Conservation (phyloP, 2,888 invertebrate genomes). For the Trichopoda pennipes region DNA sequence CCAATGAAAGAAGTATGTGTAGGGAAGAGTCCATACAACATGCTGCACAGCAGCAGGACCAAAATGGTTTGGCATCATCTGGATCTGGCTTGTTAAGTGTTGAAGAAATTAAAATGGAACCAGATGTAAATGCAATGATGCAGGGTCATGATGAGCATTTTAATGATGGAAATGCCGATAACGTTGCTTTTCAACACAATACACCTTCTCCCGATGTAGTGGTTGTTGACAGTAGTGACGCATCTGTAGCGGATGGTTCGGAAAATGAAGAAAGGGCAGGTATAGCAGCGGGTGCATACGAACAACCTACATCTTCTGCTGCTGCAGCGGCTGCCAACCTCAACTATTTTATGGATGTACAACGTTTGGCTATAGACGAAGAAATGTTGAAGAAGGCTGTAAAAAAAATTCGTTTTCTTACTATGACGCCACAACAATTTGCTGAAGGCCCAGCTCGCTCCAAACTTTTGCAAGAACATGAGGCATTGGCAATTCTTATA, state of each 20-base stretch:
- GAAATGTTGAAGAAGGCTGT: constrained; percentile 84
- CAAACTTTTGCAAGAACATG: constrained; percentile 87
- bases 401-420: constrained; percentile 90
- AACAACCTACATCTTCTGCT: constrained; percentile 51
- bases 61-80: neutral
- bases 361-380: constrained; percentile 76
- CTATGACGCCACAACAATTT: constrained; percentile 90
- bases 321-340: constrained; percentile 71
- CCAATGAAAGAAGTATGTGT: constrained; percentile 82
- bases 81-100: constrained; percentile 69
- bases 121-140: constrained; percentile 77
- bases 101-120: constrained; percentile 78
- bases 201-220: constrained; percentile 73
- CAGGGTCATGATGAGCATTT: constrained; percentile 71
- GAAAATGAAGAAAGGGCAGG: constrained; percentile 54
- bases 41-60: constrained; percentile 10
- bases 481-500: constrained; percentile 90
- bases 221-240: constrained; percentile 77
- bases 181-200: constrained; percentile 31
- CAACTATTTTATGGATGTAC: constrained; percentile 76
- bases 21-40: constrained; percentile 70
- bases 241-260: constrained; percentile 68
- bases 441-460: constrained; percentile 91
- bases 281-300: constrained; percentile 26
- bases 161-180: constrained; percentile 71